phyloP scores from a whole-genome alignment of 1,140 invertebrate genomes.

The Leptoteleia sp. region DNA sequence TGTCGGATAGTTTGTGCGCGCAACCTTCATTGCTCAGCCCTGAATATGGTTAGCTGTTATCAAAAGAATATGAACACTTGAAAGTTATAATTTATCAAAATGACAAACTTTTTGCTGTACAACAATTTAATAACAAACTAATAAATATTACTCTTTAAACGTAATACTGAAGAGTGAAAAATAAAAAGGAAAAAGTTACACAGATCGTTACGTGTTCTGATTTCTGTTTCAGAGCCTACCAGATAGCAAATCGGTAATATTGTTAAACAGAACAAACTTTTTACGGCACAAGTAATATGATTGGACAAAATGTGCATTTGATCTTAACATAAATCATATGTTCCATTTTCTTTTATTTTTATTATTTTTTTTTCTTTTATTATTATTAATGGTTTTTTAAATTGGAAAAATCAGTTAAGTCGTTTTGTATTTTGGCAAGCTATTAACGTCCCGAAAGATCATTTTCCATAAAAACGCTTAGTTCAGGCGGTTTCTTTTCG shows the following conservation, averaged over 20 bases:
- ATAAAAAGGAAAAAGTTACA: constrained; percentile 68
- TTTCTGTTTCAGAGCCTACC: constrained; percentile 82
- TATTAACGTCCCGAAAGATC: too few relatives aligned
- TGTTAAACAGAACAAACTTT: constrained; percentile 54
- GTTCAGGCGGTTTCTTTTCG: too few relatives aligned
- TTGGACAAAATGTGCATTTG: constrained; percentile 28
- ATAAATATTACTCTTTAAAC: constrained; percentile 24
- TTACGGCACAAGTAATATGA: constrained; percentile 34
- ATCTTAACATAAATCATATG: constrained; percentile 19
- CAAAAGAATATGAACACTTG: constrained; percentile 44
- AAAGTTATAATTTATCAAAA: constrained; percentile 47
- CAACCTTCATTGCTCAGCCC: constrained; percentile 79
- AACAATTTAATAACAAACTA: constrained; percentile 23
- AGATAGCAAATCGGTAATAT: constrained; percentile 74
- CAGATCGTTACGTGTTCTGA: constrained; percentile 79
- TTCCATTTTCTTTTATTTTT: constrained; percentile 9
- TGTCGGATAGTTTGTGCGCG: constrained; percentile 79
- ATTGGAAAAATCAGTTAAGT: constrained; percentile 18
- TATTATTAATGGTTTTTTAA: too few relatives aligned
- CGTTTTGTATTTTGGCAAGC: background rate
- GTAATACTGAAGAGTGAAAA: constrained; percentile 33
- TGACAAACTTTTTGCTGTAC: constrained; percentile 24
- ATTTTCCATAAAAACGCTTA: too few relatives aligned
- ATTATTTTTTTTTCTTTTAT: constrained; percentile 10
- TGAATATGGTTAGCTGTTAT: constrained; percentile 79